These are phyloP conservation scores for Notospermus geniculatus DNA, from an alignment of 1,140 invertebrate species.

Conservation along the genomic window DNA sequence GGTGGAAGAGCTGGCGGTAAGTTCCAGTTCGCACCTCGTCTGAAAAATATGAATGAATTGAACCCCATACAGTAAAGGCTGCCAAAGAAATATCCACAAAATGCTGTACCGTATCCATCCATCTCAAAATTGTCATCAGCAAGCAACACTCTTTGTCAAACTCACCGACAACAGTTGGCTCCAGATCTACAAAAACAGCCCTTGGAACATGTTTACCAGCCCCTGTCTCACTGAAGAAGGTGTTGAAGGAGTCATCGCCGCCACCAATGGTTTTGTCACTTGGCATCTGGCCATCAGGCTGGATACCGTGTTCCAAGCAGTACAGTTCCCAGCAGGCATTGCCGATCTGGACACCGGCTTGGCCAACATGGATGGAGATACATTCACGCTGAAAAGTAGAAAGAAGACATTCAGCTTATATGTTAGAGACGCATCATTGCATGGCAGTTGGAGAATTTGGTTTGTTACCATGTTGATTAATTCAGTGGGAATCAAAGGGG, in stretches of 20 bases:
- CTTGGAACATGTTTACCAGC: conserved; percentile 56
- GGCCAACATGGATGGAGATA: conserved; percentile 82
- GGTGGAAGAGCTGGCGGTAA: conserved; percentile 64
- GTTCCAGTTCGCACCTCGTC: conserved; percentile 68
- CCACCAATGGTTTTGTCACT: neutral
- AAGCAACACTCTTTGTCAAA: conserved; percentile 5
- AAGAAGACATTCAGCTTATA: neutral
- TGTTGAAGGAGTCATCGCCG: neutral
- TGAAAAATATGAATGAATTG: too few species aligned
- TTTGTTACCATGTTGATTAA: too few species aligned
- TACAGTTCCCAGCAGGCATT: conserved; percentile 79
- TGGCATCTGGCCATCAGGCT: conserved; percentile 33
- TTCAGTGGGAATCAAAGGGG: too few species aligned
- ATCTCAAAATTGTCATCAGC: neutral
- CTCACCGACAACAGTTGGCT: conserved; percentile 56
- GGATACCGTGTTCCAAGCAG: conserved; percentile 83
- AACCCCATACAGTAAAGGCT: too few species aligned
- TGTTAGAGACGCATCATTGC: too few species aligned
- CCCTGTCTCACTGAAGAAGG: conserved; percentile 31
- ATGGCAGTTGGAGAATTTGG: too few species aligned
- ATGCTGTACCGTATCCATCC: too few species aligned
- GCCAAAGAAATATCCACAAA: too few species aligned
- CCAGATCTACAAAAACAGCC: conserved; percentile 56
- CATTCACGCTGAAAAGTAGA: conserved; percentile 63
- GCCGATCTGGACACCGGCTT: conserved; percentile 85